These are phyloP conservation scores for Lacanobia oleracea DNA, from an alignment of 2,888 invertebrate genomes.

Conservation along the genomic window DNA sequence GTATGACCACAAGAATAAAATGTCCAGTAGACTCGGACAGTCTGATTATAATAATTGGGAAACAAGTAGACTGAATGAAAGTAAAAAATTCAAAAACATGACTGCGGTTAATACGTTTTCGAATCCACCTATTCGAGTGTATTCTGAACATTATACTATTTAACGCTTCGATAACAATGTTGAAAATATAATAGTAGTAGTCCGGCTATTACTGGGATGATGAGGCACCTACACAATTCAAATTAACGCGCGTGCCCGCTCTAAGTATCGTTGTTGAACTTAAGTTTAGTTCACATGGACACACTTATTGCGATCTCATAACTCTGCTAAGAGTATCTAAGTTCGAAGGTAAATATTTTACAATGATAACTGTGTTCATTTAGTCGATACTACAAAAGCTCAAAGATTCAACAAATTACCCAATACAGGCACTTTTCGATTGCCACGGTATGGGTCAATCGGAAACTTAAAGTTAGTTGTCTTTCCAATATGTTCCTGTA, in stretches of 20 bases:
- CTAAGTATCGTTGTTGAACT: conserved; percentile 45
- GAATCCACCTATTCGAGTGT: conserved; percentile 71
- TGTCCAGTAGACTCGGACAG: not conserved
- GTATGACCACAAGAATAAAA: conserved; percentile 21
- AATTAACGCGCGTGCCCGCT: conserved; percentile 64
- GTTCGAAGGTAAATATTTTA: not conserved
- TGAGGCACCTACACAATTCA: conserved; percentile 71
- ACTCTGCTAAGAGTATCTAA: not conserved
- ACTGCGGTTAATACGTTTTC: conserved; percentile 65
- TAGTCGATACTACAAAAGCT: not conserved
- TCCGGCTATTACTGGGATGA: conserved; percentile 71
- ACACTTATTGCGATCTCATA: conserved; percentile 2
- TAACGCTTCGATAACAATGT: conserved; percentile 77
- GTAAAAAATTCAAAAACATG: conserved; percentile 47
- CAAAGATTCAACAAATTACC: not conserved
- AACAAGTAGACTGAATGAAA: conserved; percentile 47
- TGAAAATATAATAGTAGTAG: conserved; percentile 72
- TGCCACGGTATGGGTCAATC: not conserved
- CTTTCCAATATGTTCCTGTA: not conserved
- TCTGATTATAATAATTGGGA: conserved; percentile 52
- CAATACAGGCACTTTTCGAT: not conserved
- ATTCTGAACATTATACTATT: conserved; percentile 66
- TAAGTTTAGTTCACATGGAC: conserved; percentile 49
- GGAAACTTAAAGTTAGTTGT: not conserved
- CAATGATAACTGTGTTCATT: not conserved